These are phyloP conservation scores for Chrysomela aeneicollis DNA, from an alignment of 2,888 invertebrate species.

Conservation along the genomic window DNA sequence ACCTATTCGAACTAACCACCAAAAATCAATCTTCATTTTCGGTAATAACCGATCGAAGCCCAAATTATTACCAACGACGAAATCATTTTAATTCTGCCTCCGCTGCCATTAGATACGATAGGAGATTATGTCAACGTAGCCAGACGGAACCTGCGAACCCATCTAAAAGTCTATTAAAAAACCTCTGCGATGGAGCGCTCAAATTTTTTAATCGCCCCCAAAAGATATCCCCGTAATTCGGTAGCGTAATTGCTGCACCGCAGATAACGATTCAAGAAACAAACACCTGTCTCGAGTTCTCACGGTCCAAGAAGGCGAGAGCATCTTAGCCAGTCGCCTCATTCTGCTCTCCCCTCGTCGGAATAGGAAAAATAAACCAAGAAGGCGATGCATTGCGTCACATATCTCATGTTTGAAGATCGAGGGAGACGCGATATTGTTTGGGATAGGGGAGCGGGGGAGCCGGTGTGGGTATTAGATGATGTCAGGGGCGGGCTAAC, in stretches of 20 bases:
- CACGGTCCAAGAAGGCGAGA: slow-evolving; percentile 49
- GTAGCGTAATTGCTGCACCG: slow-evolving; percentile 58
- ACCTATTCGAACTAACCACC: too few relatives aligned
- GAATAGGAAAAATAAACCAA: slow-evolving; percentile 40
- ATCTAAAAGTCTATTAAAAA: slow-evolving; percentile 16
- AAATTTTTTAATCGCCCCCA: slow-evolving; percentile 18
- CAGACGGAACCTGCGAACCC: slow-evolving; percentile 7
- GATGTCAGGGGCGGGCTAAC: too few relatives aligned
- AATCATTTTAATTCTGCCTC: slow-evolving; percentile 17
- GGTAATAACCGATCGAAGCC: not conserved
- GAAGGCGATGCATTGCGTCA: slow-evolving; percentile 40
- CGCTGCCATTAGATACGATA: too few relatives aligned
- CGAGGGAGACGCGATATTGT: slow-evolving; percentile 27
- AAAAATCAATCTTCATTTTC: not conserved
- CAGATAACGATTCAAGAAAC: slow-evolving; percentile 57
- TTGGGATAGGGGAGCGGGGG: slow-evolving; percentile 24
- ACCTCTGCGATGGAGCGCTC: slow-evolving; percentile 12
- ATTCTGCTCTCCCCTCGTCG: slow-evolving; percentile 44
- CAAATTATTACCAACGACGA: slow-evolving; percentile 8
- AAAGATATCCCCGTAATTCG: slow-evolving; percentile 51
- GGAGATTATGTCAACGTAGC: slow-evolving; percentile 18
- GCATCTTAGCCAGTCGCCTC: slow-evolving; percentile 39
- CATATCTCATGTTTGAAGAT: slow-evolving; percentile 32
- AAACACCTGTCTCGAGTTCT: slow-evolving; percentile 59
- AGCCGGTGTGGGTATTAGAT: slow-evolving; percentile 17